These are phyloP conservation scores for Poecilia picta DNA, from an alignment of 2,797 vertebrate genomes.

Conservation along the genomic window DNA sequence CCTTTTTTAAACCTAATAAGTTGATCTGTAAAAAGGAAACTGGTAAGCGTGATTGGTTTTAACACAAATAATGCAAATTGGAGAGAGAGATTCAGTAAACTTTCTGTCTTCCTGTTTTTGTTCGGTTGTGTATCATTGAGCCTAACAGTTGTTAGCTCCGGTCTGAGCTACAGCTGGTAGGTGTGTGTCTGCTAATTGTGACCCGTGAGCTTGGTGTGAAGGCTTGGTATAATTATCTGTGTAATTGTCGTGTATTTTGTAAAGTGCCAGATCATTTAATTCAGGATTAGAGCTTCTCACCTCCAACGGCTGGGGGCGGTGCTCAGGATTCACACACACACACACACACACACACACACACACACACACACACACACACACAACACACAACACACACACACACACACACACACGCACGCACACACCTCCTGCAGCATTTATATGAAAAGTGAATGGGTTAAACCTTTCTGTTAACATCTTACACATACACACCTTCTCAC, in stretches of 20 bases:
- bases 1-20: background rate
- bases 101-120: background rate
- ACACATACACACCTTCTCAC: constrained; percentile 38
- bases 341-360: background rate
- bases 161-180: constrained; percentile 24
- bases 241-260: constrained; percentile 85
- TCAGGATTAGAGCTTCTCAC: constrained; percentile 83
- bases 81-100: constrained; percentile 5
- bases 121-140: background rate
- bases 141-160: constrained; percentile 13
- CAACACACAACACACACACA: constrained; percentile 1
- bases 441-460: constrained; percentile 26
- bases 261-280: constrained; percentile 85
- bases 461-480: constrained; percentile 23
- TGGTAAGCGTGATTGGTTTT: background rate
- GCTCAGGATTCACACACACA: constrained; percentile 38
- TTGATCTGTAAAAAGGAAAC: background rate
- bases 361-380: background rate
- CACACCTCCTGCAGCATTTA: constrained; percentile 25
- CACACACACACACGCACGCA: too few species aligned
- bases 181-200: constrained; percentile 69
- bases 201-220: constrained; percentile 78
- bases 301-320: constrained; percentile 75
- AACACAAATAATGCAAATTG: background rate
- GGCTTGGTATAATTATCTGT: constrained; percentile 83